Evolutionary conservation across 2,113 vertebrate genomes (phyloP), one percentile per base, ranked within the genome.

Genomic region (Regulus satrapa): DNA sequence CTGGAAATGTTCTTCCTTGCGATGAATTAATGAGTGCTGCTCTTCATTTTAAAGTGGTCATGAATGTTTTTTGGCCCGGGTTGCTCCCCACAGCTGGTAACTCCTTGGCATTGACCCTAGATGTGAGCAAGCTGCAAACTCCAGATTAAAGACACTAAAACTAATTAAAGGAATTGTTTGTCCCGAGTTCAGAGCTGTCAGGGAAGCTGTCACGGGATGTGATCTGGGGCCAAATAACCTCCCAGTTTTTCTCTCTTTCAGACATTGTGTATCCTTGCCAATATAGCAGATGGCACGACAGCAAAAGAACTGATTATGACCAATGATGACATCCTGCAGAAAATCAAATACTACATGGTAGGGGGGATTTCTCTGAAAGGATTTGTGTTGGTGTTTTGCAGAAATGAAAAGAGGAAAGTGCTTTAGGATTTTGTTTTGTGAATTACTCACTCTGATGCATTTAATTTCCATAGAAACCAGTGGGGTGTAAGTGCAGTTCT

Each of bases 261-360:
- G 99, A 99, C 99, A 2, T 97, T 99, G 93, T 99, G 99, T 93
- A 99, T 99, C 95, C 98, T 99, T 46, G 98, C 99, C 94, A 99
- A 99, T 97, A 99, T 99, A 95, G 99, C 99, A 46, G 99, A 99
- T 78, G 99, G 99, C 91, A 99, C 98, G 15, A 99, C 99, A 48
- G 99, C 99, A 89, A 99, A 99, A 97, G 99, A 99, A 28, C 98
- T 99, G 73, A 99, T 99, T 94, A 99, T 99, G 99, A 99, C 99
- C 92, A 99, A 99, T 84, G 99, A 99, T 73, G 99, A 99, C 97
- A 99, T 99, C 95, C 98, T 99, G 58, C 99, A 99, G 98, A 99
- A 99, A 98, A 98, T 99, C 96, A 99, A 99, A 95, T 99, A 99
- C 97, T 99, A 99, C 92, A 99, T 99, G 99, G 99, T 99, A 98